A percentile compares a stretch with the other conserved stretches of the same genome.
phyloP scores from a whole-genome alignment of 2,113 vertebrate species.

The Cettia cetti region DNA sequence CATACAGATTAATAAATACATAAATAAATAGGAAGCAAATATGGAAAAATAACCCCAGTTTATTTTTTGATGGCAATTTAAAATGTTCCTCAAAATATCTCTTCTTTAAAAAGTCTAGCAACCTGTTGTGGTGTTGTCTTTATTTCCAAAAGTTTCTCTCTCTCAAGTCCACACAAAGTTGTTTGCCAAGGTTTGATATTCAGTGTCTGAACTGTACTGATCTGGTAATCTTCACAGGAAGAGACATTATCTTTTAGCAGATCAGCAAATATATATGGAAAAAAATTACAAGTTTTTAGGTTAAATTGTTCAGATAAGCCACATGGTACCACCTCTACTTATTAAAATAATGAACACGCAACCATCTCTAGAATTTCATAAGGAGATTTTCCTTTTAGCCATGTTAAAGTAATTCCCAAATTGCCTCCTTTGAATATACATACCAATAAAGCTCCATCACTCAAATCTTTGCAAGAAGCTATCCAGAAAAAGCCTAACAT shows the following conservation, averaged over 20 bases:
- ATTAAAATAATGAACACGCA: not conserved
- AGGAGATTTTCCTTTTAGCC: not conserved
- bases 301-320: not conserved
- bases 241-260: not conserved
- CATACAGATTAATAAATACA: not conserved
- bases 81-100: not conserved
- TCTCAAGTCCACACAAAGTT: not conserved
- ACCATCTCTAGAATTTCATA: not conserved
- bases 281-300: not conserved
- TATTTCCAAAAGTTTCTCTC: not conserved
- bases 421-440: not conserved
- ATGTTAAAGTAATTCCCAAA: not conserved
- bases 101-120: not conserved
- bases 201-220: not conserved
- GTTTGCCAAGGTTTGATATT: not conserved
- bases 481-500: not conserved
- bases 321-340: not conserved
- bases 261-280: not conserved
- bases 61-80: not conserved
- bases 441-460: not conserved
- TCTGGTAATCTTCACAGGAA: not conserved
- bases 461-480: not conserved
- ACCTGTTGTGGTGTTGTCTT: not conserved
- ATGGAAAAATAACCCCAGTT: fast-evolving
- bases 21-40: not conserved